A percentile compares a stretch with the other conserved stretches of the same genome.
Conservation (phyloP, 2,888 invertebrate species). For the Geotrupes spiniger region DNA sequence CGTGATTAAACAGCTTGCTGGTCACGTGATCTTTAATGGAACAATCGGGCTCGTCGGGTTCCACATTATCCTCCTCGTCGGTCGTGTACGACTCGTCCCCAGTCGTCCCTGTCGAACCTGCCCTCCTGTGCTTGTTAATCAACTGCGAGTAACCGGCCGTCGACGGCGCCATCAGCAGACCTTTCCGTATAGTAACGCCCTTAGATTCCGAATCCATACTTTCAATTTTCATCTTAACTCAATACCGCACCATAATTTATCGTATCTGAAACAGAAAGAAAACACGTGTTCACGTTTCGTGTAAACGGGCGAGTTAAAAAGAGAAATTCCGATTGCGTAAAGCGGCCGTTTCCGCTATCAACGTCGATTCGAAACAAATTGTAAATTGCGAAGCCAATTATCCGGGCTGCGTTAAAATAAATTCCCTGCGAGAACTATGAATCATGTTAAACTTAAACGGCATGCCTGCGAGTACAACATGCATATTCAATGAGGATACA, state of each 20-base stretch:
- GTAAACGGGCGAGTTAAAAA: no score
- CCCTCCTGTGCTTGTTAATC: constrained; percentile 37
- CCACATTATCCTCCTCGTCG: constrained; percentile 52
- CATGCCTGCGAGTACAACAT: no score
- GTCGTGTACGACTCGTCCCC: constrained; percentile 55
- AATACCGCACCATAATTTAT: constrained; percentile 8
- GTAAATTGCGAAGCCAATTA: no score
- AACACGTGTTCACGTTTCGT: no score
- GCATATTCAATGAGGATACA: no score
- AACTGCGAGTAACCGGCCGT: constrained; percentile 29
- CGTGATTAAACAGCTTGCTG: constrained; percentile 47
- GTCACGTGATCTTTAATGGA: constrained; percentile 48
- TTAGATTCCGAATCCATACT: constrained; percentile 22
- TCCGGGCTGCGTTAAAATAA: no score
- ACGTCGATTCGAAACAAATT: no score
- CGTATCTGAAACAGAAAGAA: constrained; percentile 11
- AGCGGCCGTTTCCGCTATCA: no score
- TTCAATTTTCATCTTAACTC: constrained; percentile 27
- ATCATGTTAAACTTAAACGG: no score
- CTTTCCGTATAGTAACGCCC: constrained; percentile 31
- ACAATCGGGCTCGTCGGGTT: constrained; percentile 53
- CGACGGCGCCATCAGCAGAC: constrained; percentile 39
- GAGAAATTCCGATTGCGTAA: no score
- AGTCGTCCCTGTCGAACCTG: constrained; percentile 54
- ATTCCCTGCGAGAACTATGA: no score